Conservation (phyloP, 1,140 invertebrate species). For the Neoseiulus cucumeris region DNA sequence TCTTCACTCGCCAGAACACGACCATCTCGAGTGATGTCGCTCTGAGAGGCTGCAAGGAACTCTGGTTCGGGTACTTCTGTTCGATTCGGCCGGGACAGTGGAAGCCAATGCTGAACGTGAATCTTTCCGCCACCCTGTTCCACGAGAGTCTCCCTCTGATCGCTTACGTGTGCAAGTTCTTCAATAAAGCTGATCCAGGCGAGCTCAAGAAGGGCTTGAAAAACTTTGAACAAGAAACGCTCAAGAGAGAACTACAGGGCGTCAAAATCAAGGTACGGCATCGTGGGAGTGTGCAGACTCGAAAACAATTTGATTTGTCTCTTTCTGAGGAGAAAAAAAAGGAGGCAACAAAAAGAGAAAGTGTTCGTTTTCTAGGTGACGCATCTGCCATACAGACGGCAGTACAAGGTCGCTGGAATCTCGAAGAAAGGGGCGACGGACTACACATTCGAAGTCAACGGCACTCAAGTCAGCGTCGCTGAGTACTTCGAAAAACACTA, state of each 20-base stretch:
- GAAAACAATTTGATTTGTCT: too few species aligned
- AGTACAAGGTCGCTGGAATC: slow-evolving; percentile 17
- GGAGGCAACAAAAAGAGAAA: too few species aligned
- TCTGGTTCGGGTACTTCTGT: slow-evolving; percentile 19
- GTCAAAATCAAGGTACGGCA: slow-evolving; percentile 15
- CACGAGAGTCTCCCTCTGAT: slow-evolving; percentile 12
- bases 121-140: slow-evolving; percentile 16
- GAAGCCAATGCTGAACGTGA: slow-evolving; percentile 17
- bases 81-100: slow-evolving; percentile 17
- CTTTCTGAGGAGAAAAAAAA: too few species aligned
- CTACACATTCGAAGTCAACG: slow-evolving; percentile 14
- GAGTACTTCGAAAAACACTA: slow-evolving; percentile 24
- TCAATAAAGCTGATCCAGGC: neutral
- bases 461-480: slow-evolving; percentile 19
- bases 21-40: neutral
- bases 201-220: slow-evolving; percentile 8
- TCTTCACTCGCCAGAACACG: neutral
- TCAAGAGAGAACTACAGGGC: slow-evolving; percentile 17
- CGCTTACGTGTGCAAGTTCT: slow-evolving; percentile 11
- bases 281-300: too few species aligned
- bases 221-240: neutral
- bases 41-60: slow-evolving; percentile 16
- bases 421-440: slow-evolving; percentile 13
- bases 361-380: slow-evolving; percentile 7
- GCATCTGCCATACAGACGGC: slow-evolving; percentile 17